A percentile compares a stretch with the other conserved stretches of the same genome.
Evolutionary conservation across 2,888 invertebrate species (phyloP).

Genomic region (Lampropteryx suffumata): DNA sequence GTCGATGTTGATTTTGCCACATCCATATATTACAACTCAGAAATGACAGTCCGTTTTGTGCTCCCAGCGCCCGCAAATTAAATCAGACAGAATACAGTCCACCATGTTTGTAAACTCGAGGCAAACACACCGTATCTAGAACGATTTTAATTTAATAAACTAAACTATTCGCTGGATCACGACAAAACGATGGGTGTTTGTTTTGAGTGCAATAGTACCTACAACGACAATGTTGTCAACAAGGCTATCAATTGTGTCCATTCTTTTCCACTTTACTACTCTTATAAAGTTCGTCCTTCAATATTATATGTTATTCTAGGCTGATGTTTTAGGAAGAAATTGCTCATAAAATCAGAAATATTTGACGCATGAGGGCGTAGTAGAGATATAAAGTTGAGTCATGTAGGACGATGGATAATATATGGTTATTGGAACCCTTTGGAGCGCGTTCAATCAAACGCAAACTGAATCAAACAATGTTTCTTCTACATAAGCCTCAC

Average conservation of each 20-base stretch:
- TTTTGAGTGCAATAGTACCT: too few relatives aligned
- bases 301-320: background rate
- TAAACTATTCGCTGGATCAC: background rate
- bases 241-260: too few relatives aligned
- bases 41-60: background rate
- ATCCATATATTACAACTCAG: background rate
- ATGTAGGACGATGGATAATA: background rate
- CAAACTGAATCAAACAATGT: too few relatives aligned
- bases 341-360: background rate
- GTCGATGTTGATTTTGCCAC: too few relatives aligned
- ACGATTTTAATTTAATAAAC: constrained; percentile 1
- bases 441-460: too few relatives aligned
- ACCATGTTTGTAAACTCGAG: constrained; percentile 3
- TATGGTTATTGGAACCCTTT: too few relatives aligned
- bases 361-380: background rate
- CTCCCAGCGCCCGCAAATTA: constrained; percentile 5
- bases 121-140: background rate
- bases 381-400: constrained; percentile 1
- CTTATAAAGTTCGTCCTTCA: too few relatives aligned
- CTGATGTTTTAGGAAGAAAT: background rate
- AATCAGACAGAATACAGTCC: constrained; percentile 7
- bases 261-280: background rate
- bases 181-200: too few relatives aligned
- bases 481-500: too few relatives aligned
- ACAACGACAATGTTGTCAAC: too few relatives aligned